Evolutionary conservation across 2,888 invertebrate genomes (phyloP).

Genomic region (Pomacea canaliculata): DNA sequence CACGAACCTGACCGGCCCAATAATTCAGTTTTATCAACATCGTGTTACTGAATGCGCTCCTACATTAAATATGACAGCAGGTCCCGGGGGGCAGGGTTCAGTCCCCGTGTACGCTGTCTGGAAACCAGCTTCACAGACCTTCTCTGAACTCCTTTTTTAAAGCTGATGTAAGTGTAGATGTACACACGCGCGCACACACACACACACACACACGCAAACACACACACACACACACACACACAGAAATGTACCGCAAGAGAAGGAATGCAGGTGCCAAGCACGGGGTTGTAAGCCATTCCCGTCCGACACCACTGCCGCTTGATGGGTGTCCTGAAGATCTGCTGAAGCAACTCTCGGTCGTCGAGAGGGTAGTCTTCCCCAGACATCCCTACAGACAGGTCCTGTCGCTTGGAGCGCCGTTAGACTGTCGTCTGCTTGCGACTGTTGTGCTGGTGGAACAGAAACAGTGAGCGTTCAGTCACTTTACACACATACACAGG

Average conservation of each 20-base stretch:
- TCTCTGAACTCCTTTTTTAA: too few species aligned
- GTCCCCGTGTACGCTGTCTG: too few species aligned
- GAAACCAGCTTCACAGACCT: too few species aligned
- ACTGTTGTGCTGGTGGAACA: conserved; percentile 4
- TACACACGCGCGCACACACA: neutral
- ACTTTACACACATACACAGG: too few species aligned
- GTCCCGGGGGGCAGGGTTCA: too few species aligned
- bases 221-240: neutral
- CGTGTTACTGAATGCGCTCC: too few species aligned
- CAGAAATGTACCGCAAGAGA: conserved; percentile 23
- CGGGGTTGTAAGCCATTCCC: conserved; percentile 35
- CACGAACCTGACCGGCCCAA: too few species aligned
- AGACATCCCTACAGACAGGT: too few species aligned
- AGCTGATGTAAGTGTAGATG: neutral
- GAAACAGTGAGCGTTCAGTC: neutral
- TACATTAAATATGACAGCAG: too few species aligned
- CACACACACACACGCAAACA: neutral
- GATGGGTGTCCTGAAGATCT: conserved; percentile 23
- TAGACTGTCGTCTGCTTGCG: conserved; percentile 4
- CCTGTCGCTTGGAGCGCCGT: conserved; percentile 12
- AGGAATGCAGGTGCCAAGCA: conserved; percentile 31
- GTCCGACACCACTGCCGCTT: conserved; percentile 35
- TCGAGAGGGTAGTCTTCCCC: neutral
- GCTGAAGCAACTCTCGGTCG: conserved; percentile 23
- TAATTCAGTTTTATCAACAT: too few species aligned